Percentiles rank a stretch among this genome's conserved stretches.
phyloP scores from a whole-genome alignment of 1,140 invertebrate species.

The Ditylenchus dipsaci region DNA sequence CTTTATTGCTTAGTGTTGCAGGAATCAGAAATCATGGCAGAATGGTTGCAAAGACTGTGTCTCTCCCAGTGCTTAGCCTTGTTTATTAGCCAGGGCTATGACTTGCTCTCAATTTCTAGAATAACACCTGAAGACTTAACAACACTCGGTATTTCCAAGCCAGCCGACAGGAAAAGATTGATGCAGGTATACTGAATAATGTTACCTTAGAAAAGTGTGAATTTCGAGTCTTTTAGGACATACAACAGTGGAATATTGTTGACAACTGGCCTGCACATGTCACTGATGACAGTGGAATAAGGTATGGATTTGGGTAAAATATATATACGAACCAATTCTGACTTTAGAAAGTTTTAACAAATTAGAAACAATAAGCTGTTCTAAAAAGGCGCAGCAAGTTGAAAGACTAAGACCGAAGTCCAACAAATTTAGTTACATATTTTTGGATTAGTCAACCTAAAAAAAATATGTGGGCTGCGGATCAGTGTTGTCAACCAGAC shows the following conservation, averaged over 20 bases:
- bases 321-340: too few relatives aligned
- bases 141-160: conserved; percentile 87
- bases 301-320: neutral
- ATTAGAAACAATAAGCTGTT: too few relatives aligned
- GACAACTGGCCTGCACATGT: conserved; percentile 39
- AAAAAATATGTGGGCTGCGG: too few relatives aligned
- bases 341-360: too few relatives aligned
- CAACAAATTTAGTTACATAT: too few relatives aligned
- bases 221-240: conserved; percentile 64
- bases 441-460: too few relatives aligned
- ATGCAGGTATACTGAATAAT: conserved; percentile 65
- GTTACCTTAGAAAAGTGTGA: too few relatives aligned
- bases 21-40: conserved; percentile 85
- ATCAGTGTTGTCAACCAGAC: too few relatives aligned
- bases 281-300: neutral
- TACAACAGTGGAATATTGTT: conserved; percentile 70
- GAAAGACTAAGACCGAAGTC: too few relatives aligned
- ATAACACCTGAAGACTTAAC: conserved; percentile 90
- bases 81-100: conserved; percentile 90
- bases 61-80: conserved; percentile 91
- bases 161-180: conserved; percentile 86
- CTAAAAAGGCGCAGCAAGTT: too few relatives aligned
- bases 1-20: conserved; percentile 53
- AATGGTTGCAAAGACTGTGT: conserved; percentile 87
- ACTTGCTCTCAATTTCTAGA: conserved; percentile 88